Evolutionary conservation across 2,888 invertebrate species (phyloP).

Genomic region (Cyrtodaria siliqua): DNA sequence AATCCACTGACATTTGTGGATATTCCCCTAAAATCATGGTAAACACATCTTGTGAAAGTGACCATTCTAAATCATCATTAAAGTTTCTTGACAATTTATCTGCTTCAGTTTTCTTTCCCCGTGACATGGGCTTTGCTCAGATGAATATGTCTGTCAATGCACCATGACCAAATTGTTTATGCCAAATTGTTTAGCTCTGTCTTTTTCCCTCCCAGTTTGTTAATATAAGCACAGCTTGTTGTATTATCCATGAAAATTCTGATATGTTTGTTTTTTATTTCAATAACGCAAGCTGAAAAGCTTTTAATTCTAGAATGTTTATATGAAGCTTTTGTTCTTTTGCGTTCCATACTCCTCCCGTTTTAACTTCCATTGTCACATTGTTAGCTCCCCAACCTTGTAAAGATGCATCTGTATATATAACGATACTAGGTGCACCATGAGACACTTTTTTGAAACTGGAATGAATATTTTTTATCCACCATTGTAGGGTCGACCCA

Average conservation of each 20-base stretch:
- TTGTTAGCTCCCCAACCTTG: constrained; percentile 24
- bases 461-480: background rate
- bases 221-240: constrained; percentile 42
- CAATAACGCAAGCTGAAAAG: constrained; percentile 16
- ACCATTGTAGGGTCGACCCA: too few species aligned
- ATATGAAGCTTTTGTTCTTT: constrained; percentile 33
- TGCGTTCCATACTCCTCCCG: constrained; percentile 28
- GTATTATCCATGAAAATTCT: constrained; percentile 37
- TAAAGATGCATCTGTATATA: constrained; percentile 12
- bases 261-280: constrained; percentile 11
- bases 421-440: constrained; percentile 5
- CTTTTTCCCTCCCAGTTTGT: constrained; percentile 47
- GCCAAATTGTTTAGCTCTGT: constrained; percentile 24
- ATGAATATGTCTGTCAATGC: constrained; percentile 17
- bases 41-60: constrained; percentile 24
- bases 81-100: constrained; percentile 39
- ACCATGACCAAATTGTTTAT: constrained; percentile 37
- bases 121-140: constrained; percentile 42
- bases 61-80: constrained; percentile 58
- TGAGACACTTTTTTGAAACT: constrained; percentile 6
- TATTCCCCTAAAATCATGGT: background rate
- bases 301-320: constrained; percentile 20
- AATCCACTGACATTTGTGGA: constrained; percentile 8
- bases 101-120: constrained; percentile 37
- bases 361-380: background rate